These are phyloP conservation scores for Drosophila fulvimacula DNA, from an alignment of 2,888 invertebrate genomes.

Conservation along the genomic window DNA sequence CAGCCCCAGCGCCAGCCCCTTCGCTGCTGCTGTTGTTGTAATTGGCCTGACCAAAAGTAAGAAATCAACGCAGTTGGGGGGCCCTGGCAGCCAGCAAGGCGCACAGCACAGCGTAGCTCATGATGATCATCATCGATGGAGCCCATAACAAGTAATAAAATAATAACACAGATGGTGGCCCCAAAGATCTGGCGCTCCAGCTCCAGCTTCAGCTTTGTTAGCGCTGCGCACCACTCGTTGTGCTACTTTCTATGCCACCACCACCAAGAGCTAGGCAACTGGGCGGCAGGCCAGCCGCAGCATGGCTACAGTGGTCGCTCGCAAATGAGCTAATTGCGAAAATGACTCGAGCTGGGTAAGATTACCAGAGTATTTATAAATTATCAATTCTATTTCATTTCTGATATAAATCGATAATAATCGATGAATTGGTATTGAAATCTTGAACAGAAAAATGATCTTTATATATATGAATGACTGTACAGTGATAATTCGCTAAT, in stretches of 20 bases:
- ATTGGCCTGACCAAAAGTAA: slow-evolving; percentile 77
- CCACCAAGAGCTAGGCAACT: slow-evolving; percentile 20
- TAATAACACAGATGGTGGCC: slow-evolving; percentile 82
- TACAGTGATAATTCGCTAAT: no score
- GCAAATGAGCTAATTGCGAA: slow-evolving; percentile 30
- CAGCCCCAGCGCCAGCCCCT: slow-evolving; percentile 10
- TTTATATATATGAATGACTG: no score
- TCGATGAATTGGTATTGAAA: no score
- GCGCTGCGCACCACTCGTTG: slow-evolving; percentile 36
- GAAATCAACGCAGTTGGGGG: slow-evolving; percentile 82
- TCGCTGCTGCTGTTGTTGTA: slow-evolving; percentile 57
- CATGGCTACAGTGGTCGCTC: slow-evolving; percentile 53
- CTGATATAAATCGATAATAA: background rate
- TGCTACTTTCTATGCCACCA: slow-evolving; percentile 72
- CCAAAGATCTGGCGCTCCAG: slow-evolving; percentile 47
- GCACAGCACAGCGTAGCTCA: slow-evolving; percentile 41
- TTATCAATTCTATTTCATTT: background rate
- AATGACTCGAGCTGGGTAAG: slow-evolving; percentile 9
- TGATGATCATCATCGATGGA: slow-evolving; percentile 61
- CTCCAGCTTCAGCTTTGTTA: slow-evolving; percentile 26
- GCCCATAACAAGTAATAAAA: slow-evolving; percentile 81
- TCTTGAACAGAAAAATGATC: no score
- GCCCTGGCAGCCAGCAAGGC: slow-evolving; percentile 53
- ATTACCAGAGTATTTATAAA: background rate
- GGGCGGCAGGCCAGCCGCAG: slow-evolving; percentile 28